A percentile compares a stretch with the other conserved stretches of the same genome.
These are phyloP conservation scores for Bucorvus abyssinicus DNA, from an alignment of 2,797 vertebrate species.

Conservation along the genomic window DNA sequence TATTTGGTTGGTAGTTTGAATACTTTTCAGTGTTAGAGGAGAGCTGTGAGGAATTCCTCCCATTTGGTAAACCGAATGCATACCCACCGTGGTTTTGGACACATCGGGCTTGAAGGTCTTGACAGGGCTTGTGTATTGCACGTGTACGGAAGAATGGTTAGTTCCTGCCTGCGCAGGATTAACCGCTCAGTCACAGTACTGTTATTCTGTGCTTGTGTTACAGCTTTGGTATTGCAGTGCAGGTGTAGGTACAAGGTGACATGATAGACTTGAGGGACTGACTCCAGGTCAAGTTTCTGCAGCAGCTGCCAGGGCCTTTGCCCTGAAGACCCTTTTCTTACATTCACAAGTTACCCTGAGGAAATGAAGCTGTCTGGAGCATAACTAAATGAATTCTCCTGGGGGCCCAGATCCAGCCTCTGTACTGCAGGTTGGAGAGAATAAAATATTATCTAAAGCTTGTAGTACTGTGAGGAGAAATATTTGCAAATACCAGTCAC, in stretches of 20 bases:
- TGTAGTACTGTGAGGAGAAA: neutral
- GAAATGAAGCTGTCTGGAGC: neutral
- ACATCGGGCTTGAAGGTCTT: rapidly evolving
- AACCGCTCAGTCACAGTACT: neutral
- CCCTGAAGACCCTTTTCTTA: neutral
- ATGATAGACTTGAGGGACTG: neutral
- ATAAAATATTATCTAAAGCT: neutral
- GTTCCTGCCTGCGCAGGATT: neutral
- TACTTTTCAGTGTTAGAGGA: neutral
- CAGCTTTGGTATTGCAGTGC: neutral
- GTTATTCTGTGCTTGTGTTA: neutral
- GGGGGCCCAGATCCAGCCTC: neutral
- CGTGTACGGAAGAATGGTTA: neutral
- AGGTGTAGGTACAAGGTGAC: neutral
- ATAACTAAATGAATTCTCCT: neutral
- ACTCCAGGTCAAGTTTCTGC: neutral
- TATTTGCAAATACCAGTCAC: neutral
- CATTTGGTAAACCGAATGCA: neutral
- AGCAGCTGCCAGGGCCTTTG: neutral
- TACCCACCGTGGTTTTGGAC: neutral
- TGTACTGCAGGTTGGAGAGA: neutral
- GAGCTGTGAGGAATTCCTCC: rapidly evolving
- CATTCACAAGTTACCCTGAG: neutral
- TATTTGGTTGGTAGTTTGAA: neutral
- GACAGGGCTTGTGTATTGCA: neutral